A percentile compares a stretch with the other conserved stretches of the same genome.
Evolutionary conservation across 2,113 vertebrate genomes (phyloP).

Genomic region (Gymnobelideus leadbeateri): DNA sequence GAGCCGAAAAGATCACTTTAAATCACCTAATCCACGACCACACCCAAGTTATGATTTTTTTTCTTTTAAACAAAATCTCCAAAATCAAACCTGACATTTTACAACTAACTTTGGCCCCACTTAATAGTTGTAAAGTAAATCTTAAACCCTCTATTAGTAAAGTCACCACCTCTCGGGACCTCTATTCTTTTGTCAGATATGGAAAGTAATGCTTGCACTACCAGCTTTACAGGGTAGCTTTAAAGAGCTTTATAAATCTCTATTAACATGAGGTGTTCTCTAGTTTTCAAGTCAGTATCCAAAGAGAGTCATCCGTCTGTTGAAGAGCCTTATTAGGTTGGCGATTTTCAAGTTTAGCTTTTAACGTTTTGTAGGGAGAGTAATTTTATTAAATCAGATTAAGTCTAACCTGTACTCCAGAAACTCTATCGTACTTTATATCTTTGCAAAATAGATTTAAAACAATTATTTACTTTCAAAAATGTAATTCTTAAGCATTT

Average conservation of each 20-base stretch:
- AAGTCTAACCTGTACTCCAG: too few species aligned
- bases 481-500: constrained; percentile 91
- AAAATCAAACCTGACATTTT: background rate
- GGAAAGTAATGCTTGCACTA: background rate
- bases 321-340: background rate
- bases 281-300: too few species aligned
- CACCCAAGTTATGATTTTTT: background rate
- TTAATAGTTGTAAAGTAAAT: background rate
- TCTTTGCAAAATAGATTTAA: constrained; percentile 97
- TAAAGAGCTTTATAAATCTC: background rate
- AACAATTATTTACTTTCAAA: constrained; percentile 93
- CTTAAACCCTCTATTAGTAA: background rate
- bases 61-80: background rate
- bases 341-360: background rate
- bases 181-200: background rate
- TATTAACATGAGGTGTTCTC: background rate
- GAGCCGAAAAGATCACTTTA: background rate
- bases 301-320: background rate
- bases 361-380: constrained; percentile 83
- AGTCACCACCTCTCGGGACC: background rate
- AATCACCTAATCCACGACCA: background rate
- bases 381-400: constrained; percentile 97
- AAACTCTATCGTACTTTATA: constrained; percentile 92
- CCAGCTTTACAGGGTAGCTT: background rate
- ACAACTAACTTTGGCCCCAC: background rate